A percentile compares a stretch with the other conserved stretches of the same genome.
Evolutionary conservation across 2,888 invertebrate genomes (phyloP).

Genomic region (Noctua janthe): DNA sequence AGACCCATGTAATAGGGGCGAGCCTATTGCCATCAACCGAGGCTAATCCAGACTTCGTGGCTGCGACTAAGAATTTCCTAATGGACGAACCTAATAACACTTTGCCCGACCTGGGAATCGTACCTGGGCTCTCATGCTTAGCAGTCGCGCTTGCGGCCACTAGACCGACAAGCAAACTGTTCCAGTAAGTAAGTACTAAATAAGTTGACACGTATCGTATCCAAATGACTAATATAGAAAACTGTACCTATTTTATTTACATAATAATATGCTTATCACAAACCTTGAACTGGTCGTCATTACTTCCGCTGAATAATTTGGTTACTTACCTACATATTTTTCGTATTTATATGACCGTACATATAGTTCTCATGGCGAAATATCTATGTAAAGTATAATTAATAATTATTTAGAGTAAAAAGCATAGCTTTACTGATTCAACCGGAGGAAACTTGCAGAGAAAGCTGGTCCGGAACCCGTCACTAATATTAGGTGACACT

Average conservation of each 20-base stretch:
- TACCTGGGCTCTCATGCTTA: not conserved
- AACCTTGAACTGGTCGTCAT: conserved; percentile 40
- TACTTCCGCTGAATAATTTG: conserved; percentile 23
- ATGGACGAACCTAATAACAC: not conserved
- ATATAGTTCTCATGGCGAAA: not conserved
- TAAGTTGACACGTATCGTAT: not conserved
- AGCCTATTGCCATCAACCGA: not conserved
- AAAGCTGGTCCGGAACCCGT: not conserved
- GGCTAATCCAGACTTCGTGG: not conserved
- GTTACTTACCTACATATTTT: conserved; percentile 13
- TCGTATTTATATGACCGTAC: too few relatives aligned
- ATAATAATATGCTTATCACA: conserved; percentile 34
- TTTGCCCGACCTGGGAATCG: not conserved
- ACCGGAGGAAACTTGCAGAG: not conserved
- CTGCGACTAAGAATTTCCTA: not conserved
- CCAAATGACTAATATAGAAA: not conserved
- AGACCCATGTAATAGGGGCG: not conserved
- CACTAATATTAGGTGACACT: not conserved
- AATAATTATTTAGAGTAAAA: not conserved
- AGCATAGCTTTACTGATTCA: not conserved
- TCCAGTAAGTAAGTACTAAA: not conserved
- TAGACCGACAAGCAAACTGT: not conserved
- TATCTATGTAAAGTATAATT: too few relatives aligned
- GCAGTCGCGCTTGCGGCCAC: not conserved
- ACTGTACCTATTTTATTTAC: conserved; percentile 7